phyloP scores from a whole-genome alignment of 2,113 vertebrate genomes.

The Oriolus oriolus region DNA sequence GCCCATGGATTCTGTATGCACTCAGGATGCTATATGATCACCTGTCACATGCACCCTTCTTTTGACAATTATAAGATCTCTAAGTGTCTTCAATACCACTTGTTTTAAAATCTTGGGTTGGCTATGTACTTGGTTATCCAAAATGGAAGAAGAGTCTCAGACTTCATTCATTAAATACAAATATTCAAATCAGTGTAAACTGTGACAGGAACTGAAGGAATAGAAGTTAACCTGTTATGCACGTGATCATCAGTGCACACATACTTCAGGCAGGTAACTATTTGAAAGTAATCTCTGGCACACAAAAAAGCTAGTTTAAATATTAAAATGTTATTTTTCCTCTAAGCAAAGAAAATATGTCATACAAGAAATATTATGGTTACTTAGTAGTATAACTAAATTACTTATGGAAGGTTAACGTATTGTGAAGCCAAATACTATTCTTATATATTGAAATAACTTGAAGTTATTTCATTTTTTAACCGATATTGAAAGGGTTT shows the following conservation, averaged over 20 bases:
- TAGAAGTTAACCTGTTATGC: not conserved
- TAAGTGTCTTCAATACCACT: not conserved
- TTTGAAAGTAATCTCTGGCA: not conserved
- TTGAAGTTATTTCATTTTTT: conserved; percentile 1
- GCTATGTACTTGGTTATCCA: not conserved
- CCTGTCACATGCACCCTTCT: not conserved
- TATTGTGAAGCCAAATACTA: not conserved
- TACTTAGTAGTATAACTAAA: not conserved
- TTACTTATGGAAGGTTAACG: not conserved
- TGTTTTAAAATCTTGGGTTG: not conserved
- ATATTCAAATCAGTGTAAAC: not conserved
- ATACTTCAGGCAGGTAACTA: not conserved
- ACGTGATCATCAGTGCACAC: not conserved
- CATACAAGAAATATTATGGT: not conserved
- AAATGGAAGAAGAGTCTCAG: not conserved
- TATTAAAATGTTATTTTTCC: not conserved
- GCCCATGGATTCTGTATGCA: not conserved
- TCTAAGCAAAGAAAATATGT: not conserved
- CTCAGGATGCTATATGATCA: not conserved
- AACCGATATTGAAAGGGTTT: not conserved
- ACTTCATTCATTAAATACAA: not conserved
- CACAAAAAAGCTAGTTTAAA: not conserved
- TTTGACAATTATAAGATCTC: not conserved
- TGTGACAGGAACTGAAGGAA: not conserved
- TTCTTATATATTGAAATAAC: not conserved